phyloP scores from a whole-genome alignment of 2,113 vertebrate genomes.

The Hydrochoerus hydrochaeris region DNA sequence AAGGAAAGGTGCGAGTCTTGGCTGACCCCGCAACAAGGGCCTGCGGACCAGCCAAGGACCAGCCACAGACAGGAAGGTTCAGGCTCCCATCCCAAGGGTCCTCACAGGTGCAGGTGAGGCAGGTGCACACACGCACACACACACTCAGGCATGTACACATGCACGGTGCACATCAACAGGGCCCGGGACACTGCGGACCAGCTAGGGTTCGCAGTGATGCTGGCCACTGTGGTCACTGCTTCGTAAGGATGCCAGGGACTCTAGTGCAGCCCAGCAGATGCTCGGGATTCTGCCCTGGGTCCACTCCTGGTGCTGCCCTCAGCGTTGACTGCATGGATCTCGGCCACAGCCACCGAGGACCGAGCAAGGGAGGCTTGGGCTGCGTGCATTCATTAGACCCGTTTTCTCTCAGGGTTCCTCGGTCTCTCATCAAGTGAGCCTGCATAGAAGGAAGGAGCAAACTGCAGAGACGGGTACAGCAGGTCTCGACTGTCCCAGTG shows the following conservation, averaged over 20 bases:
- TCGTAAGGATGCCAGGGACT: too few relatives aligned
- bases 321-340: neutral
- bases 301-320: neutral
- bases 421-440: conserved; percentile 82
- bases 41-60: neutral
- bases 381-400: neutral
- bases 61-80: neutral
- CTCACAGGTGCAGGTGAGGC: neutral
- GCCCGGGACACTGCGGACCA: neutral
- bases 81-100: neutral
- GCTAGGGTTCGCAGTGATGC: neutral
- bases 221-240: neutral
- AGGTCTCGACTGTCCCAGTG: neutral
- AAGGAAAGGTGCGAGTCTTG: conserved; percentile 74
- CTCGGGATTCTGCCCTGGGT: neutral
- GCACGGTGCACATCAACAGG: neutral
- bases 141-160: neutral
- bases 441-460: conserved; percentile 82
- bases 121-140: too few relatives aligned
- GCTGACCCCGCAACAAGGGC: conserved; percentile 77
- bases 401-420: conserved; percentile 9
- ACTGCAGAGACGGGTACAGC: conserved; percentile 72
- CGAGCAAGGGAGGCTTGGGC: neutral
- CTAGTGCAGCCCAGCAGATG: neutral
- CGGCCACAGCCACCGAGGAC: neutral